These are phyloP conservation scores for Arctopsyche grandis DNA, from an alignment of 1,140 invertebrate species.

Conservation along the genomic window DNA sequence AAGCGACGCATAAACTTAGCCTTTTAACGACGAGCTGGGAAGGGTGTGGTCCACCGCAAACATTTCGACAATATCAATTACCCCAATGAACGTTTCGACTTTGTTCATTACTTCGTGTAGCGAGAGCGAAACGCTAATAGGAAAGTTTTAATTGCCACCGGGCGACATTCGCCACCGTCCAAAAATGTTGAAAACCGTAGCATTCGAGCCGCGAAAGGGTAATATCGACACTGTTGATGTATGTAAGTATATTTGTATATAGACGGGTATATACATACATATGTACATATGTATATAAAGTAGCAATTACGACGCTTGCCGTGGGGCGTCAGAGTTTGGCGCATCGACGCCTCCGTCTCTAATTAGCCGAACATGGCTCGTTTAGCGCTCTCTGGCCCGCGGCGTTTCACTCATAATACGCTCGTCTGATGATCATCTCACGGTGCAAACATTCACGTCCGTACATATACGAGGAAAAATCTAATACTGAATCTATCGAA, in stretches of 20 bases:
- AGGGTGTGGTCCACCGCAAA: too few relatives aligned
- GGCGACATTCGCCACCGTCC: background rate
- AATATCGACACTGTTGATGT: background rate
- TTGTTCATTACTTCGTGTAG: too few relatives aligned
- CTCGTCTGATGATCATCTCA: background rate
- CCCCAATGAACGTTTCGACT: too few relatives aligned
- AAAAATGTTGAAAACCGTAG: background rate
- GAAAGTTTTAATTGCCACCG: background rate
- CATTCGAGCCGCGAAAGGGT: background rate
- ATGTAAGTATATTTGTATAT: too few relatives aligned
- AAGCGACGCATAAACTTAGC: too few relatives aligned
- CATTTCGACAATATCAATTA: too few relatives aligned
- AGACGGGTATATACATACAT: too few relatives aligned
- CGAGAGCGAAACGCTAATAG: background rate
- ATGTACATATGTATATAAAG: too few relatives aligned
- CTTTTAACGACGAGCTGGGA: too few relatives aligned
- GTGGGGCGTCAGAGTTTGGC: background rate
- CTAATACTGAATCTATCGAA: background rate
- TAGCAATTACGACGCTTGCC: slow-evolving; percentile 7
- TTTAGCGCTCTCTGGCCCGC: slow-evolving; percentile 14
- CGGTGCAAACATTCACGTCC: background rate
- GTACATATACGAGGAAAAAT: too few relatives aligned
- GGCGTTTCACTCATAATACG: background rate
- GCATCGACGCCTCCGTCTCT: background rate
- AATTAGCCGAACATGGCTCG: slow-evolving; percentile 25